A percentile compares a stretch with the other conserved stretches of the same genome.
These are phyloP conservation scores for Monoplex corrugatus DNA, from an alignment of 2,888 invertebrate species.

Conservation along the genomic window DNA sequence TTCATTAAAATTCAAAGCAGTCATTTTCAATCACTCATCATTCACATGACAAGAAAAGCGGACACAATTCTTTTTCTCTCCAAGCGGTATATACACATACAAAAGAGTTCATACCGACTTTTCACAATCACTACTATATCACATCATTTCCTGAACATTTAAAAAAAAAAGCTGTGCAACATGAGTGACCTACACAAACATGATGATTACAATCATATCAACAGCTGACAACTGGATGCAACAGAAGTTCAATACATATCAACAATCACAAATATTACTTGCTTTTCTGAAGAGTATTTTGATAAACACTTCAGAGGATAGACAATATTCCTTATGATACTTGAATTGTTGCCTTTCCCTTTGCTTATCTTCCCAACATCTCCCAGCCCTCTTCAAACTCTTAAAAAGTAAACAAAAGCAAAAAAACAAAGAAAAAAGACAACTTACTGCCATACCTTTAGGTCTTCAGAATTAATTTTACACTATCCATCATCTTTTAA, in stretches of 20 bases:
- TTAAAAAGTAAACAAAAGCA: too few species aligned
- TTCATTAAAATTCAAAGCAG: not conserved
- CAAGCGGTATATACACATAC: not conserved
- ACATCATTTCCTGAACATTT: constrained; percentile 43
- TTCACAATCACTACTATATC: constrained; percentile 40
- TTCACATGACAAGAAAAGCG: not conserved
- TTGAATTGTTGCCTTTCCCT: too few species aligned
- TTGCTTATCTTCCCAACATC: not conserved
- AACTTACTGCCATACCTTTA: too few species aligned
- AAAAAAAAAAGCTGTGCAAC: constrained; percentile 37
- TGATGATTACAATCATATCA: constrained; percentile 11
- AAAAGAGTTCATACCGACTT: not conserved
- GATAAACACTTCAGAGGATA: too few species aligned
- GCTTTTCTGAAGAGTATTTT: too few species aligned
- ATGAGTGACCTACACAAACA: constrained; percentile 40
- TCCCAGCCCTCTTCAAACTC: not conserved
- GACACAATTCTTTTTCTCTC: not conserved
- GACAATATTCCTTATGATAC: too few species aligned
- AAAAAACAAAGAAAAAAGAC: not conserved
- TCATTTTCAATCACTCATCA: not conserved
- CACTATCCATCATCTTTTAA: too few species aligned
- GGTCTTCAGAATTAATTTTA: too few species aligned
- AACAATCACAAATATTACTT: not conserved
- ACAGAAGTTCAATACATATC: not conserved
- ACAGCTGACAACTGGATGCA: constrained; percentile 17